phyloP scores from a whole-genome alignment of 2,888 invertebrate species.

The Agapetus fuscipes region DNA sequence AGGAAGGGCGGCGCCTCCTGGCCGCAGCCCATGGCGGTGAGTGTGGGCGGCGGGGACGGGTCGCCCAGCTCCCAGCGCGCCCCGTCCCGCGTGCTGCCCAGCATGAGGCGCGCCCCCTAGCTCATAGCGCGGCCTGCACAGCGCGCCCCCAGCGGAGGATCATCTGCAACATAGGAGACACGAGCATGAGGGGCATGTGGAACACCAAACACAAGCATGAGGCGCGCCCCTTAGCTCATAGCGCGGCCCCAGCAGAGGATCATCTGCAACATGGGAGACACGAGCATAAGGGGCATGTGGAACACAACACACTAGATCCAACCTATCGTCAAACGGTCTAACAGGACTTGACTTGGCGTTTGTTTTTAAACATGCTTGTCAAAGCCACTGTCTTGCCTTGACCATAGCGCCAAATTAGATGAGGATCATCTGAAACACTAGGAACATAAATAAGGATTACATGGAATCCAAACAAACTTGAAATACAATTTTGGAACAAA shows the following conservation, averaged over 20 bases:
- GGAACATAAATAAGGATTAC: too few relatives aligned
- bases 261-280: conserved; percentile 8
- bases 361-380: too few relatives aligned
- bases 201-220: too few relatives aligned
- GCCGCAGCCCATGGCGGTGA: conserved; percentile 31
- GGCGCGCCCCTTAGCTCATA: conserved; percentile 23
- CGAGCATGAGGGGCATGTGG: too few relatives aligned
- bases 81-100: conserved; percentile 41
- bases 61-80: conserved; percentile 42
- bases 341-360: too few relatives aligned
- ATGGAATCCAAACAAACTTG: too few relatives aligned
- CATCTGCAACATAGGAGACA: conserved; percentile 8
- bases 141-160: conserved; percentile 22
- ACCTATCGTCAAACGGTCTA: too few relatives aligned
- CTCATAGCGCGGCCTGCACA: conserved; percentile 9
- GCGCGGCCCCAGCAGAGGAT: conserved; percentile 12
- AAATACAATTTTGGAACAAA: too few relatives aligned
- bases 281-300: too few relatives aligned
- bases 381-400: conserved; percentile 25
- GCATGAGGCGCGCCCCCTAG: conserved; percentile 28
- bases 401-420: conserved; percentile 11
- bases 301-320: too few relatives aligned
- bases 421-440: conserved; percentile 14
- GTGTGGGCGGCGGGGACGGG: conserved; percentile 39
- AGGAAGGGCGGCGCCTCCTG: conserved; percentile 29